phyloP scores from a whole-genome alignment of 2,888 invertebrate species.

The Clostera curtula region DNA sequence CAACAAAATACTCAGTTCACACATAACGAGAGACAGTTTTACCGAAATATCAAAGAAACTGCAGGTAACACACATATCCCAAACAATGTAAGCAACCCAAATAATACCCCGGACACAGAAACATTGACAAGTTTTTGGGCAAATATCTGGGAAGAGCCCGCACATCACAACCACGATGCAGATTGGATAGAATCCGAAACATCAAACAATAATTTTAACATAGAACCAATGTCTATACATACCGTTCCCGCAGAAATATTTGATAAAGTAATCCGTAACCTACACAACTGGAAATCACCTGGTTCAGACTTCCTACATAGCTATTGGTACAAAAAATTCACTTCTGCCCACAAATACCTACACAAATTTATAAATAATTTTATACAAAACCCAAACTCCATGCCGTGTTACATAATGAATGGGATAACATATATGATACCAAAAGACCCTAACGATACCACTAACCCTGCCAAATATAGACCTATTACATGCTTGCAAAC shows the following conservation, averaged over 20 bases:
- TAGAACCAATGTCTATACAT: slow-evolving; percentile 1
- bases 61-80: slow-evolving; percentile 1
- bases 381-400: background rate
- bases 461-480: slow-evolving; percentile 5
- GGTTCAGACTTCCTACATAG: too few species aligned
- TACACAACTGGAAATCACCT: slow-evolving; percentile 7
- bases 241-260: slow-evolving; percentile 1
- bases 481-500: slow-evolving; percentile 3
- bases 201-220: background rate
- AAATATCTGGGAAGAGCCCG: slow-evolving; percentile 3
- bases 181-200: slow-evolving; percentile 4
- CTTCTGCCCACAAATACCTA: slow-evolving; percentile 1
- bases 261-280: background rate
- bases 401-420: slow-evolving; percentile 1
- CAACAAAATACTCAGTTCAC: slow-evolving; percentile 5
- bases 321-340: slow-evolving; percentile 5
- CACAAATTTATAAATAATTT: slow-evolving; percentile 3
- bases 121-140: slow-evolving; percentile 3
- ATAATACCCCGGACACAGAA: background rate
- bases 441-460: too few species aligned
- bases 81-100: background rate
- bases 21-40: slow-evolving; percentile 7
- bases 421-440: slow-evolving; percentile 6
- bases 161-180: slow-evolving; percentile 2
- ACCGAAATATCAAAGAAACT: slow-evolving; percentile 3